A percentile compares a stretch with the other conserved stretches of the same genome.
phyloP scores from a whole-genome alignment of 2,797 vertebrate species.

The Loriculus beryllinus region DNA sequence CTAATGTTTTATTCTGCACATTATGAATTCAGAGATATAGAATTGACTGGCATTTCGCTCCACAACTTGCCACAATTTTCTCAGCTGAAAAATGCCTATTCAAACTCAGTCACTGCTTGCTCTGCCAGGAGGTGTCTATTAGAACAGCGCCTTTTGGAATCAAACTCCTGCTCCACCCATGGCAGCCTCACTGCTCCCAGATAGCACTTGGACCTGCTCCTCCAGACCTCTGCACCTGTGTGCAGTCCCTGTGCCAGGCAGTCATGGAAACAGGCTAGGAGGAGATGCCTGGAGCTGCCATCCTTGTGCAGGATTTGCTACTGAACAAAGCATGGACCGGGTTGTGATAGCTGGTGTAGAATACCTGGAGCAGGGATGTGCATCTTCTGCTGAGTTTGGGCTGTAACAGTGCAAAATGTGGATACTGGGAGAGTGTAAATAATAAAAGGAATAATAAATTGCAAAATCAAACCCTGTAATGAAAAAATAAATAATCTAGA shows the following conservation, averaged over 20 bases:
- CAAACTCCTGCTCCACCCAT: neutral
- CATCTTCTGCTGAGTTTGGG: neutral
- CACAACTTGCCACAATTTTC: neutral
- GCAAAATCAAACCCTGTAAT: conserved; percentile 40
- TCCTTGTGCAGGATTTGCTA: neutral
- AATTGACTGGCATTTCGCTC: neutral
- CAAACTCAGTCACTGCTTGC: neutral
- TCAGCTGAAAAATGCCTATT: conserved; percentile 3
- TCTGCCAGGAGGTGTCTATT: neutral
- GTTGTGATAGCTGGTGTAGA: neutral
- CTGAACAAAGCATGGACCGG: neutral
- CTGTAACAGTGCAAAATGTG: neutral
- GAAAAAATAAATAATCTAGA: conserved; percentile 66
- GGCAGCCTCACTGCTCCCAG: neutral
- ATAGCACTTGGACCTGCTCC: neutral
- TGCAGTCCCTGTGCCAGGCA: fast-evolving
- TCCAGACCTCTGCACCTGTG: neutral
- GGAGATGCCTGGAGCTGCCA: neutral
- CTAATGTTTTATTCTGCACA: conserved; percentile 15
- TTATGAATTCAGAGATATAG: conserved; percentile 44
- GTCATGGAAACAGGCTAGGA: fast-evolving
- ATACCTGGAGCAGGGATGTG: neutral
- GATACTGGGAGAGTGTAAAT: conserved; percentile 13
- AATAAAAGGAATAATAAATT: conserved; percentile 51
- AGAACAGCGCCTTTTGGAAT: neutral